Conservation (phyloP, 1,140 invertebrate genomes). For the Apis laboriosa region DNA sequence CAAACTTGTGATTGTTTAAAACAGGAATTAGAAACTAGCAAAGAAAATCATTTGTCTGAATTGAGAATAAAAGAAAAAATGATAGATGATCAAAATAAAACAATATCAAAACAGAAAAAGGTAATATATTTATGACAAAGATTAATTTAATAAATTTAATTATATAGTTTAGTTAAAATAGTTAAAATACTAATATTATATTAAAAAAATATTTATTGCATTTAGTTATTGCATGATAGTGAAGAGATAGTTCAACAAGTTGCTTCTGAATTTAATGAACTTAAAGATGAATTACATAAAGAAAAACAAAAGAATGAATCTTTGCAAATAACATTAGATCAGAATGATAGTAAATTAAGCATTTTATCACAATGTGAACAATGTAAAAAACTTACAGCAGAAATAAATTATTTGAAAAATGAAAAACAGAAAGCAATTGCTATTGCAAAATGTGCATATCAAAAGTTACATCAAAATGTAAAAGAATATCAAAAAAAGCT, state of each 20-base stretch:
- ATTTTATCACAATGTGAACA: conserved; percentile 50
- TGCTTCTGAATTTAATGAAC: conserved; percentile 62
- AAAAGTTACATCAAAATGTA: conserved; percentile 53
- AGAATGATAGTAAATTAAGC: conserved; percentile 34
- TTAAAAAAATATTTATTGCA: conserved; percentile 10
- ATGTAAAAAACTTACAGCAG: conserved; percentile 43
- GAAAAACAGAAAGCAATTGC: conserved; percentile 62
- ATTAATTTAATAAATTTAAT: background rate
- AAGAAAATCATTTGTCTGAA: conserved; percentile 64
- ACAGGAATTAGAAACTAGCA: conserved; percentile 59
- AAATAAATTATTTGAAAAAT: conserved; percentile 51
- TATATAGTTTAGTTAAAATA: background rate
- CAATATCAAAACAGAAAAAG: conserved; percentile 67
- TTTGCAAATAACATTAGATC: conserved; percentile 47
- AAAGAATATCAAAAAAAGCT: conserved; percentile 53
- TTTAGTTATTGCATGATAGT: conserved; percentile 67
- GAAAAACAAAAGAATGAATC: conserved; percentile 60
- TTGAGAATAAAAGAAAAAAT: conserved; percentile 70
- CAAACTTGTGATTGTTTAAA: conserved; percentile 51
- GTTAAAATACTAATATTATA: background rate
- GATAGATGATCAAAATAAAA: conserved; percentile 65
- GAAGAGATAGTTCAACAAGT: conserved; percentile 62
- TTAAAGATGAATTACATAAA: conserved; percentile 58
- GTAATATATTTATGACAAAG: conserved; percentile 39
- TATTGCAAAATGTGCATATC: conserved; percentile 61